Evolutionary conservation across 2,888 invertebrate species (phyloP).

Genomic region (Amblyjoppa fuscipennis): DNA sequence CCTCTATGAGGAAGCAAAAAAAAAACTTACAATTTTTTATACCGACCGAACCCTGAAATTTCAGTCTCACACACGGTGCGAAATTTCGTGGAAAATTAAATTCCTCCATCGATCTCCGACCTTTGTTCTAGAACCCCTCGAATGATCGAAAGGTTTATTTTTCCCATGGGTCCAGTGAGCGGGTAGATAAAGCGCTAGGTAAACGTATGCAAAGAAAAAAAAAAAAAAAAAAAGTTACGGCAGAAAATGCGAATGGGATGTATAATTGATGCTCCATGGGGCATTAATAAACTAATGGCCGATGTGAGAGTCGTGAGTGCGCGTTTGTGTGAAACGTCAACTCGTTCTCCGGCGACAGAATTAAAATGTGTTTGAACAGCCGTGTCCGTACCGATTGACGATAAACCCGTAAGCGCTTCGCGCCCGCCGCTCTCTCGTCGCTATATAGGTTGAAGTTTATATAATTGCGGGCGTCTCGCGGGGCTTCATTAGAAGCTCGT

Average conservation of each 20-base stretch:
- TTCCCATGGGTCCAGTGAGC: not conserved
- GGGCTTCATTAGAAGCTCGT: conserved; percentile 53
- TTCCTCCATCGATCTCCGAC: not conserved
- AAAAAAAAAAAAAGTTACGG: not conserved
- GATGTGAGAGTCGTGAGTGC: conserved; percentile 7
- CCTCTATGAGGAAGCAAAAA: too few species aligned
- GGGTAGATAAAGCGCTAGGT: not conserved
- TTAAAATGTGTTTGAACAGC: conserved; percentile 46
- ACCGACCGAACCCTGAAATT: not conserved
- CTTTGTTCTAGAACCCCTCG: not conserved
- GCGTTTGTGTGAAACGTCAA: not conserved
- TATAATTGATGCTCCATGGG: conserved; percentile 34
- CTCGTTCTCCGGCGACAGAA: conserved; percentile 13
- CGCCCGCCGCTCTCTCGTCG: not conserved
- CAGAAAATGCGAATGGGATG: conserved; percentile 22
- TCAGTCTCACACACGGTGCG: not conserved
- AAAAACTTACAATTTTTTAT: too few species aligned
- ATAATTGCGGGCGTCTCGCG: conserved; percentile 47
- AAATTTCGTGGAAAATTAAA: not conserved
- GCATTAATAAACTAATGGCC: conserved; percentile 47
- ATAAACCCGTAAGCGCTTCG: conserved; percentile 31
- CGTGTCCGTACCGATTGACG: conserved; percentile 42
- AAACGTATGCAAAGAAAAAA: not conserved
- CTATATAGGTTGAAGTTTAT: not conserved
- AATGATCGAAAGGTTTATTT: conserved; percentile 9